A percentile compares a stretch with the other conserved stretches of the same genome.
Evolutionary conservation across 2,113 vertebrate species (phyloP).

Genomic region (Gasterosteus aculeatus): DNA sequence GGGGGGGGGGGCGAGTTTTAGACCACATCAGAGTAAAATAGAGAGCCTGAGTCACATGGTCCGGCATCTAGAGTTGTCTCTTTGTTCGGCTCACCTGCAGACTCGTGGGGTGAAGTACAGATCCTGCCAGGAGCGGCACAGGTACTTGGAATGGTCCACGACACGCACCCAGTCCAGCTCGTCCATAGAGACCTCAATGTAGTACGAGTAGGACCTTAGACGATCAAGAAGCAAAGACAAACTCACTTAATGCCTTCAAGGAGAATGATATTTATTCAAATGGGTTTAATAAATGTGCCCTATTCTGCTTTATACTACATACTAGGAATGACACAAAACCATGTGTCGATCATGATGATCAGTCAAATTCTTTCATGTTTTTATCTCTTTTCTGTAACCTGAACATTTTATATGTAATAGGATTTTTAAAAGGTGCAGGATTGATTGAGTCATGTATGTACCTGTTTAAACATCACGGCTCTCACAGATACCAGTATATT

Average conservation of each 20-base stretch:
- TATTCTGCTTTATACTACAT: too few species aligned
- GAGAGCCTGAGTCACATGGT: background rate
- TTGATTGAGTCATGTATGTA: background rate
- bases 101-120: slow-evolving; percentile 93
- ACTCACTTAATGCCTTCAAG: background rate
- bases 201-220: slow-evolving; percentile 95
- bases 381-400: too few species aligned
- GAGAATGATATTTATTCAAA: background rate
- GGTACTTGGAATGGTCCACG: slow-evolving; percentile 92
- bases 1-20: too few species aligned
- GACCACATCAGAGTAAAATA: background rate
- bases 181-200: slow-evolving; percentile 98
- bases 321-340: too few species aligned
- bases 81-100: slow-evolving; percentile 85
- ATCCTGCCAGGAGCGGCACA: slow-evolving; percentile 98
- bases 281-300: too few species aligned
- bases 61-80: too few species aligned
- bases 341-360: too few species aligned
- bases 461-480: background rate
- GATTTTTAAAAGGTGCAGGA: background rate
- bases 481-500: too few species aligned
- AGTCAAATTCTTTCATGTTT: too few species aligned
- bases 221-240: background rate
- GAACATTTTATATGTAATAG: too few species aligned
- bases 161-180: slow-evolving; percentile 98